These are phyloP conservation scores for Acrocephalus scirpaceus DNA, from an alignment of 2,797 vertebrate species.

Conservation along the genomic window DNA sequence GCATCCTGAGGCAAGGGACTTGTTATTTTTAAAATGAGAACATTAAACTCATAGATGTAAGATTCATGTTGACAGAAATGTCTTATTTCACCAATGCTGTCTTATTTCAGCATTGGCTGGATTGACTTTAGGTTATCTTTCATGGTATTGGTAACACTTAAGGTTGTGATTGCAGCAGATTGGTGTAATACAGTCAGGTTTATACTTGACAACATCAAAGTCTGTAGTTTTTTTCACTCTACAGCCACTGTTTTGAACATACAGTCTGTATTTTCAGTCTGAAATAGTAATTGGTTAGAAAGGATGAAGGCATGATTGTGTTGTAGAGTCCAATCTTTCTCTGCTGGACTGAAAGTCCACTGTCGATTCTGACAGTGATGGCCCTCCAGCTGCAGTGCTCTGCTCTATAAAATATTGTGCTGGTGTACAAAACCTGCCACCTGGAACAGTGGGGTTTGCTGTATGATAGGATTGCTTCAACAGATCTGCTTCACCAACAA, in stretches of 20 bases:
- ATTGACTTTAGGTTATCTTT: background rate
- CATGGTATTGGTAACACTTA: background rate
- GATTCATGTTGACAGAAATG: background rate
- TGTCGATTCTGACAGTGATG: background rate
- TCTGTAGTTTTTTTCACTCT: background rate
- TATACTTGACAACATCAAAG: background rate
- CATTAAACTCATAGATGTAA: background rate
- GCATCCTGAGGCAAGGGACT: background rate
- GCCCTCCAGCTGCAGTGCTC: background rate
- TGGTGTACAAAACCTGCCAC: background rate
- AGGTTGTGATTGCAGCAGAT: background rate
- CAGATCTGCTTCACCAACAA: background rate
- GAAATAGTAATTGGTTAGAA: background rate
- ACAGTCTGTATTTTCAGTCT: background rate
- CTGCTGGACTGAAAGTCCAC: background rate
- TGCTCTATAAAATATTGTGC: background rate
- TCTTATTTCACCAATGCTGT: background rate
- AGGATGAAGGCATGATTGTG: background rate
- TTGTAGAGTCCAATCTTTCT: background rate
- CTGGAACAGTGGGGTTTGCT: background rate
- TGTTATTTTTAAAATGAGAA: background rate
- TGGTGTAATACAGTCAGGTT: background rate
- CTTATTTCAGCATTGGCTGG: background rate
- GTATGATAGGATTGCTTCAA: rapidly evolving
- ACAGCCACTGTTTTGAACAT: background rate